phyloP scores from a whole-genome alignment of 1,140 invertebrate genomes.

The Sitodiplosis mosellana region DNA sequence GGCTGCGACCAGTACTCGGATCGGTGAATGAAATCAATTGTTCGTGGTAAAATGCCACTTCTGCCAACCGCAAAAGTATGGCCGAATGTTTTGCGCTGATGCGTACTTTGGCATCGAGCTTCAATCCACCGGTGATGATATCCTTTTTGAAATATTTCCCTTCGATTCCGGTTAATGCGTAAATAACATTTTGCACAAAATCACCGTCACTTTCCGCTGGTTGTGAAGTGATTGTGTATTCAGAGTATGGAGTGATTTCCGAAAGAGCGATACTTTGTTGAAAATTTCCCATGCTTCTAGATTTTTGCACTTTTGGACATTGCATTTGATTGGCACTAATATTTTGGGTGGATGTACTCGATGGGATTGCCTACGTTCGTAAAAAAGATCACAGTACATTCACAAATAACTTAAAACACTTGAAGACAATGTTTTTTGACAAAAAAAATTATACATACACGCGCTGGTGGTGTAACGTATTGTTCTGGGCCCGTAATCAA shows the following conservation, averaged over 20 bases:
- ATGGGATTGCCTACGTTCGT: background rate
- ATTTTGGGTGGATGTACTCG: background rate
- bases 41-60: constrained; percentile 75
- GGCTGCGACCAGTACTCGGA: constrained; percentile 34
- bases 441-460: background rate
- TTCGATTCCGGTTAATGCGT: constrained; percentile 63
- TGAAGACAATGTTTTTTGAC: background rate
- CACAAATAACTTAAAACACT: too few species aligned
- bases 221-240: background rate
- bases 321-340: background rate
- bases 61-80: constrained; percentile 51
- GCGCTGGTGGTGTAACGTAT: background rate
- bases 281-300: background rate
- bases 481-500: background rate
- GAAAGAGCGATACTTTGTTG: background rate
- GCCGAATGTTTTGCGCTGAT: constrained; percentile 26
- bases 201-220: constrained; percentile 11
- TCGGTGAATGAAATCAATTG: constrained; percentile 53
- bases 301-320: background rate
- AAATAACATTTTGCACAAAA: constrained; percentile 59
- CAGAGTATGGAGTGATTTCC: background rate
- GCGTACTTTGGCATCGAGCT: constrained; percentile 39
- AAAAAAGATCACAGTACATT: too few species aligned
- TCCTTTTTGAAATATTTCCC: constrained; percentile 55
- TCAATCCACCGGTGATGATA: constrained; percentile 39